These are phyloP conservation scores for Drosophila mayri DNA, from an alignment of 1,140 invertebrate genomes.

Conservation along the genomic window DNA sequence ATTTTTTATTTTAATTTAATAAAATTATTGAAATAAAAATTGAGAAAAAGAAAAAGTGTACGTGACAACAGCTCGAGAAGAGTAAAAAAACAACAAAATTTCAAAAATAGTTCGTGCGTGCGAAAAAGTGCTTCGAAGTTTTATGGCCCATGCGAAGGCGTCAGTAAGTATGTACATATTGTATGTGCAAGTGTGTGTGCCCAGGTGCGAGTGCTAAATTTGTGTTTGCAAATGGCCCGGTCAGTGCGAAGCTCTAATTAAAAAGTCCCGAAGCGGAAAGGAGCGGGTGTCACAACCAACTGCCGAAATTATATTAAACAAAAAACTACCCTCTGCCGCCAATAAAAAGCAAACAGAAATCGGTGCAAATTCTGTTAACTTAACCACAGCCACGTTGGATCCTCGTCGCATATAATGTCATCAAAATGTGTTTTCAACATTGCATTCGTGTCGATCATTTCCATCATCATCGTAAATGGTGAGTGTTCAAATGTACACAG, in stretches of 20 bases:
- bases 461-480: slow-evolving; percentile 85
- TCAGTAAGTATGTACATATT: slow-evolving; percentile 12
- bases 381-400: slow-evolving; percentile 63
- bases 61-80: slow-evolving; percentile 24
- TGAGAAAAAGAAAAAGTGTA: slow-evolving; percentile 27
- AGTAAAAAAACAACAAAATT: slow-evolving; percentile 35
- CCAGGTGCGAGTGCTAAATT: slow-evolving; percentile 44
- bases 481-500: slow-evolving; percentile 22
- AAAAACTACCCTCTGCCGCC: not conserved
- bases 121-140: slow-evolving; percentile 55
- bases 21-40: slow-evolving; percentile 15
- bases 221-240: slow-evolving; percentile 54
- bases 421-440: slow-evolving; percentile 84
- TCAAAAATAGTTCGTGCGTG: slow-evolving; percentile 56
- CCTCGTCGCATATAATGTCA: slow-evolving; percentile 80
- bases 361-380: slow-evolving; percentile 49
- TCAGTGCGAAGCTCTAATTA: slow-evolving; percentile 24
- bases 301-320: not conserved
- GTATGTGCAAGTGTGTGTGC: slow-evolving; percentile 10
- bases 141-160: slow-evolving; percentile 47
- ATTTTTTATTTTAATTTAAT: slow-evolving; percentile 34
- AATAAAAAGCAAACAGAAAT: slow-evolving; percentile 26
- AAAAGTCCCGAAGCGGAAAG: slow-evolving; percentile 11
- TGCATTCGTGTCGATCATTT: slow-evolving; percentile 84
- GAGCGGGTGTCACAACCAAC: slow-evolving; percentile 4